These are phyloP conservation scores for Danio choprae DNA, from an alignment of 2,797 vertebrate species.

Conservation along the genomic window DNA sequence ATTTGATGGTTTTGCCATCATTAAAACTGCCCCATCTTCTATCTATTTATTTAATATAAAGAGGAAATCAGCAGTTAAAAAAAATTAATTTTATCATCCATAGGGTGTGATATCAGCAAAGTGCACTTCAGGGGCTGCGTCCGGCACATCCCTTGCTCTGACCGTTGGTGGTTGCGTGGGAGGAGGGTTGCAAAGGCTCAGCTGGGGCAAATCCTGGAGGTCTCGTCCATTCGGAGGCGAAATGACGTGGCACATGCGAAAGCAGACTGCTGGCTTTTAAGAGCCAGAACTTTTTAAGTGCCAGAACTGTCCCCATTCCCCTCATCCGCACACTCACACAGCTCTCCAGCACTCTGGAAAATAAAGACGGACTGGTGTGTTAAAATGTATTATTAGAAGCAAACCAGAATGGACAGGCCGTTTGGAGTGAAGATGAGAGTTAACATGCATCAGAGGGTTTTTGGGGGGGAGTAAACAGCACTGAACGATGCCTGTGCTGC, in stretches of 20 bases:
- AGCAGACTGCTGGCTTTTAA: conserved; percentile 76
- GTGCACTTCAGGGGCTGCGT: conserved; percentile 10
- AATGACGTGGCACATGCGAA: conserved; percentile 76
- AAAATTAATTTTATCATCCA: neutral
- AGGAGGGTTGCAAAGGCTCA: conserved; percentile 55
- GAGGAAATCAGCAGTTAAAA: neutral
- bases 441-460: conserved; percentile 27
- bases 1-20: conserved; percentile 5
- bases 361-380: conserved; percentile 47
- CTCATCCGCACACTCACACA: neutral
- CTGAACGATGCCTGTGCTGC: conserved; percentile 1
- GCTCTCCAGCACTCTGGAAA: conserved; percentile 36
- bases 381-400: conserved; percentile 48
- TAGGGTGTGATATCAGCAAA: conserved; percentile 9
- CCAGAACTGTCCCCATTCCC: conserved; percentile 44
- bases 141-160: conserved; percentile 55
- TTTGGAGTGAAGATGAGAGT: conserved; percentile 40
- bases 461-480: conserved; percentile 37
- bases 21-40: neutral
- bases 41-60: neutral
- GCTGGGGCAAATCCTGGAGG: conserved; percentile 71
- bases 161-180: conserved; percentile 51
- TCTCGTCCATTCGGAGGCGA: conserved; percentile 64
- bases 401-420: conserved; percentile 50
- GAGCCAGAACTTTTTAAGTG: conserved; percentile 66